Percentiles rank a stretch among this genome's conserved stretches.
phyloP scores from a whole-genome alignment of 2,113 vertebrate species.

The Camelus bactrianus region DNA sequence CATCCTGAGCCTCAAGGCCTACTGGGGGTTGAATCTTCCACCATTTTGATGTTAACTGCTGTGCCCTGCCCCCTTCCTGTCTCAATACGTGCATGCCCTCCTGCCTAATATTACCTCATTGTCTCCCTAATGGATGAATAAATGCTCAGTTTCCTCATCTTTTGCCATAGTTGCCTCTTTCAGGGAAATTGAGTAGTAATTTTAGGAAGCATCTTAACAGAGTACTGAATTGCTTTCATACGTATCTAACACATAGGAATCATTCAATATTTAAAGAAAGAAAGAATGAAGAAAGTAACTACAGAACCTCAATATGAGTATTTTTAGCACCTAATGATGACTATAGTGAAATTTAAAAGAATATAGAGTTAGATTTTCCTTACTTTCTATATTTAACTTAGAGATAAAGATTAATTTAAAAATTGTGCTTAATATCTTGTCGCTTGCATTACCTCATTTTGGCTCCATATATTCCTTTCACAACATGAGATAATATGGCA shows the following conservation, averaged over 20 bases:
- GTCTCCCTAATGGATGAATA: background rate
- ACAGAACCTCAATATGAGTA: background rate
- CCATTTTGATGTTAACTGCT: too few relatives aligned
- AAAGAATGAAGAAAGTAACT: background rate
- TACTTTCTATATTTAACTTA: background rate
- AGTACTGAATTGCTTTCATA: background rate
- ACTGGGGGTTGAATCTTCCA: too few relatives aligned
- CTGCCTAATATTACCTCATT: background rate
- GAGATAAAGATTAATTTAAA: background rate
- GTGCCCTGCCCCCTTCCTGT: too few relatives aligned
- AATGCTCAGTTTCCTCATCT: background rate
- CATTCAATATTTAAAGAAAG: background rate
- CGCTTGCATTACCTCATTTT: background rate
- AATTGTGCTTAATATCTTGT: background rate
- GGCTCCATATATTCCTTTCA: background rate
- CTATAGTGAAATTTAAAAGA: background rate
- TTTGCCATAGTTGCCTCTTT: background rate
- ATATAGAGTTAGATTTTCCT: background rate
- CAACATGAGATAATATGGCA: background rate
- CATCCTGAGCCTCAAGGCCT: too few relatives aligned
- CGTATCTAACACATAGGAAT: background rate
- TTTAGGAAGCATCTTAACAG: background rate
- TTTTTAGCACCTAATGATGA: background rate
- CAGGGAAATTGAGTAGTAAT: background rate
- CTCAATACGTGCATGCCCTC: background rate